A percentile compares a stretch with the other conserved stretches of the same genome.
Evolutionary conservation across 2,888 invertebrate genomes (phyloP).

Genomic region (Chymomyza fuscimana): DNA sequence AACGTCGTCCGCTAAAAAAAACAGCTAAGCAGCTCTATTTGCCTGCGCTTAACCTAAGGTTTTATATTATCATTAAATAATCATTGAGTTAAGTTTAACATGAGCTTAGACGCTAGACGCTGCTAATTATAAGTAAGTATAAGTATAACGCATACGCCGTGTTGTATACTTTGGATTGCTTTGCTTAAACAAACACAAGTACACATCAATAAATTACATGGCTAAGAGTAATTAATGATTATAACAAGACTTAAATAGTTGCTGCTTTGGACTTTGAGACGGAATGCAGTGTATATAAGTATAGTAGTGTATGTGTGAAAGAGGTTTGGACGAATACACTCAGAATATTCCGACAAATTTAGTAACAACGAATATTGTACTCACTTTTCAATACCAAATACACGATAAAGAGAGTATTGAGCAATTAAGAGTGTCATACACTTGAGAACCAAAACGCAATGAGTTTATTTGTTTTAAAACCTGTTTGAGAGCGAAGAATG

Average conservation of each 20-base stretch:
- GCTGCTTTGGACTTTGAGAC: slow-evolving; percentile 67
- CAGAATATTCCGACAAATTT: no score
- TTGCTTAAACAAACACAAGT: slow-evolving; percentile 24
- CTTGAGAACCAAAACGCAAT: no score
- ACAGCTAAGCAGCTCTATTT: not conserved
- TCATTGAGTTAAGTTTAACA: not conserved
- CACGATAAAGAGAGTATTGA: no score
- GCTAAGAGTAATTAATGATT: slow-evolving; percentile 54
- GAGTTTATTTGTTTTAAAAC: no score
- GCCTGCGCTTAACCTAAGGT: not conserved
- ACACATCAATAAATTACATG: slow-evolving; percentile 41
- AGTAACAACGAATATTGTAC: no score
- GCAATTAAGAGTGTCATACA: no score
- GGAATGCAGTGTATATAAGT: slow-evolving; percentile 49
- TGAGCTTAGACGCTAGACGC: not conserved
- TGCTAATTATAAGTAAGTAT: slow-evolving; percentile 33
- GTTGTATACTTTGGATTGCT: slow-evolving; percentile 34
- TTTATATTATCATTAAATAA: not conserved
- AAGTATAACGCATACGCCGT: slow-evolving; percentile 49
- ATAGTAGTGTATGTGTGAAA: slow-evolving; percentile 18
- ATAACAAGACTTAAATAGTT: slow-evolving; percentile 58
- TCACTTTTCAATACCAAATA: no score
- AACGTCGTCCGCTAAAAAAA: not conserved
- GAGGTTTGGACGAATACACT: no score
- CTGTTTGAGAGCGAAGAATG: no score